phyloP scores from a whole-genome alignment of 2,797 vertebrate species.

The Hirundo rustica region DNA sequence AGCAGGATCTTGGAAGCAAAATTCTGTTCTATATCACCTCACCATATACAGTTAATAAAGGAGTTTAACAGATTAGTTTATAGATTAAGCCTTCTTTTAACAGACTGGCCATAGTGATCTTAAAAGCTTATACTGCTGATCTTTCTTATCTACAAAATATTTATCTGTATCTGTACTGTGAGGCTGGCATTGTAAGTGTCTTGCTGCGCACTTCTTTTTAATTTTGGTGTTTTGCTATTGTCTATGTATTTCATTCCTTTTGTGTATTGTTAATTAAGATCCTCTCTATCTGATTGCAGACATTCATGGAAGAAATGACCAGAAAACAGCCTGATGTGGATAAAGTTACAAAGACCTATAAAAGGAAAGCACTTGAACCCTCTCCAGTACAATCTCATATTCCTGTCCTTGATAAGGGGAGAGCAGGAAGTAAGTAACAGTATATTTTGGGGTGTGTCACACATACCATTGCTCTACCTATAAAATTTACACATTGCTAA shows the following conservation, averaged over 20 bases:
- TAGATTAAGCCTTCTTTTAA: neutral
- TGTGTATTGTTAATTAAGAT: constrained; percentile 9
- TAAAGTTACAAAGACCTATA: constrained; percentile 98
- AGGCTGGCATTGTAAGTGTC: neutral
- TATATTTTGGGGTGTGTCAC: neutral
- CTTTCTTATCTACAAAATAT: neutral
- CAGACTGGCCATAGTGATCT: neutral
- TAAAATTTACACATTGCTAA: neutral
- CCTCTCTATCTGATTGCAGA: constrained; percentile 74
- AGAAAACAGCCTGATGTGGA: constrained; percentile 99
- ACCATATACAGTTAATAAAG: neutral
- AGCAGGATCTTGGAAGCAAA: neutral
- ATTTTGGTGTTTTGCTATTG: neutral
- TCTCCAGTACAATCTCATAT: constrained; percentile 89
- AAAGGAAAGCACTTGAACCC: constrained; percentile 85
- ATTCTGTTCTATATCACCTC: neutral
- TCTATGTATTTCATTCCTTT: neutral
- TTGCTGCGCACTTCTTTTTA: neutral
- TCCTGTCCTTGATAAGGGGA: constrained; percentile 91
- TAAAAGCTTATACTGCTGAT: neutral
- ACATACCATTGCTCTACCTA: neutral
- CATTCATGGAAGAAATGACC: constrained; percentile 99
- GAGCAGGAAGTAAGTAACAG: constrained; percentile 86
- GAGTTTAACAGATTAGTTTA: neutral
- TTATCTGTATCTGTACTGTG: neutral